Evolutionary conservation across 2,797 vertebrate genomes (phyloP).

Genomic region (Karalla daura): DNA sequence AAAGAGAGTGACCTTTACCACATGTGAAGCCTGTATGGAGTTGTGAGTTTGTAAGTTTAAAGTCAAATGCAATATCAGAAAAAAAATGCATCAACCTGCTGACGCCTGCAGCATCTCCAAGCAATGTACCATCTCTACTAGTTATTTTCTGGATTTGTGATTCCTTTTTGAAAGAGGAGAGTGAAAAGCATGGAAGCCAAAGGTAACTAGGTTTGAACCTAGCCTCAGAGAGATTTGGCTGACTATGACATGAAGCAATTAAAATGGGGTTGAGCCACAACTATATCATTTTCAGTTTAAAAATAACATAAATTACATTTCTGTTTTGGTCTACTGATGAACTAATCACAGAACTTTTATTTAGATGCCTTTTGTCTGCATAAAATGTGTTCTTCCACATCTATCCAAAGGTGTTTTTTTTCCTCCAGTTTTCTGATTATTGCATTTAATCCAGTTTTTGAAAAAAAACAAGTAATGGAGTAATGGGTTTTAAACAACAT

Average conservation of each 20-base stretch:
- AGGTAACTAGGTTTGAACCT: background rate
- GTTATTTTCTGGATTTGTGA: background rate
- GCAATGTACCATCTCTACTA: no score
- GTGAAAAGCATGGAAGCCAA: background rate
- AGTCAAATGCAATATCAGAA: background rate
- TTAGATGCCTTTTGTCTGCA: background rate
- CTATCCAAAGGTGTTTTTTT: no score
- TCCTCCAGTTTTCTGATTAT: no score
- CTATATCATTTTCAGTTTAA: background rate
- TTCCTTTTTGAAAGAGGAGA: background rate
- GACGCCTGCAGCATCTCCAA: background rate
- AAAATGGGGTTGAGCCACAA: background rate
- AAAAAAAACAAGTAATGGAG: no score
- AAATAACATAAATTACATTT: background rate
- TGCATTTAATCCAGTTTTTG: no score
- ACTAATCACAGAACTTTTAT: background rate
- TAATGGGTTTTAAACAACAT: no score
- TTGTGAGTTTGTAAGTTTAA: background rate
- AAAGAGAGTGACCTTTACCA: background rate
- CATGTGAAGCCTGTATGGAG: background rate
- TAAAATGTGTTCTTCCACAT: no score
- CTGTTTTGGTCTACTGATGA: background rate
- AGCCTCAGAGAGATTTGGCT: background rate
- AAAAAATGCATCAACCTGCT: background rate
- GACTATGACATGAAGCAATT: background rate